Percentiles rank a stretch among this genome's conserved stretches.
Conservation (phyloP, 2,888 invertebrate species). For the Pseudococcus longispinus region DNA sequence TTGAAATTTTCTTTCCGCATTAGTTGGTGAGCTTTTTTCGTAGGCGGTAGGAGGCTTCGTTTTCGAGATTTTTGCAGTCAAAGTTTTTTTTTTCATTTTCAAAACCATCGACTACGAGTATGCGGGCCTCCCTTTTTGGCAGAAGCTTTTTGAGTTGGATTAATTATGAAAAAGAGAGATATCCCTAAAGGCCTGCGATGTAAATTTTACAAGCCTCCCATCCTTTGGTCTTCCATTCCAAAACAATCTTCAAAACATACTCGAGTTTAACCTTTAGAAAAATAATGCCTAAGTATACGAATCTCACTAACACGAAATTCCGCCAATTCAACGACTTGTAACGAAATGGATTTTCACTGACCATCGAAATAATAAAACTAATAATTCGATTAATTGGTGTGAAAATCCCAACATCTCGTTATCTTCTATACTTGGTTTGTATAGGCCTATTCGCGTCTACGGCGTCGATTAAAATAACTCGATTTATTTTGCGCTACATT, state of each 20-base stretch:
- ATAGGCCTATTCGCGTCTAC: background rate
- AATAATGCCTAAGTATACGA: background rate
- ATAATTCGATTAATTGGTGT: slow-evolving; percentile 22
- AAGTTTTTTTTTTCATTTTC: too few species aligned
- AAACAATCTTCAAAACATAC: background rate
- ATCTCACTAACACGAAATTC: background rate
- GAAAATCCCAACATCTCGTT: background rate
- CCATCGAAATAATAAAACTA: background rate
- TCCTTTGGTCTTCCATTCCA: background rate
- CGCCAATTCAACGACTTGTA: background rate
- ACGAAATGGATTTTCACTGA: slow-evolving; percentile 4
- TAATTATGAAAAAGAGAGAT: too few species aligned
- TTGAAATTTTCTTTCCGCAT: too few species aligned
- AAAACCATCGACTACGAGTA: too few species aligned
- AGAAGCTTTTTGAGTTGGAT: too few species aligned
- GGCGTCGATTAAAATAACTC: slow-evolving; percentile 15
- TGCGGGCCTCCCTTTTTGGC: too few species aligned
- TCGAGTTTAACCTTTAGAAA: background rate
- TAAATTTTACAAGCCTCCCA: too few species aligned
- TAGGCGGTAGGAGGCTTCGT: too few species aligned
- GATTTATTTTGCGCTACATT: slow-evolving; percentile 20
- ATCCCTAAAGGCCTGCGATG: too few species aligned
- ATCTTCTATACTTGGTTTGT: background rate
- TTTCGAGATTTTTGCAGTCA: too few species aligned
- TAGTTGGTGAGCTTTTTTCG: too few species aligned